These are phyloP conservation scores for Columba janthina DNA, from an alignment of 2,113 vertebrate genomes.

Conservation along the genomic window DNA sequence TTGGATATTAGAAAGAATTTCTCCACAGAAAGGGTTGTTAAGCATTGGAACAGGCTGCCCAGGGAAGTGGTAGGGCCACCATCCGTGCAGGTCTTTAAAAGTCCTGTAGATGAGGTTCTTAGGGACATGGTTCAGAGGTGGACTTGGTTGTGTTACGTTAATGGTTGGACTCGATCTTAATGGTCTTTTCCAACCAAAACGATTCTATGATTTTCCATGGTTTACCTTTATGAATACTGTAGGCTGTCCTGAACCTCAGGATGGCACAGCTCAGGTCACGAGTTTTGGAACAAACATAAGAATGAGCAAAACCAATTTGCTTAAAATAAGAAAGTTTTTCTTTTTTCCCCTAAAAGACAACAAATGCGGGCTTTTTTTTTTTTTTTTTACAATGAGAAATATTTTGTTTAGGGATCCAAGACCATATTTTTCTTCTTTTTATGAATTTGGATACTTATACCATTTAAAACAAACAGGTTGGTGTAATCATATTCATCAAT, in stretches of 20 bases:
- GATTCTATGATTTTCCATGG: not conserved
- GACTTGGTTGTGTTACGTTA: too few relatives aligned
- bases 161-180: too few relatives aligned
- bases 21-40: too few relatives aligned
- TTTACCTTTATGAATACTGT: constrained; percentile 20
- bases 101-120: too few relatives aligned
- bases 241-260: constrained; percentile 8
- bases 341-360: not conserved
- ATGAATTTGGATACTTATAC: not conserved
- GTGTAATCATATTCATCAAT: not conserved
- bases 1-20: too few relatives aligned
- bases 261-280: not conserved
- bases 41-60: too few relatives aligned
- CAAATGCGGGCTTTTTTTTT: not conserved
- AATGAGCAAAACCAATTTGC: not conserved
- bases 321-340: not conserved
- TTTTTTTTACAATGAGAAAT: not conserved
- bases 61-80: too few relatives aligned
- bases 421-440: not conserved
- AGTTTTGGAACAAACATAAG: constrained; percentile 11
- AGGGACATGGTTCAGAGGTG: too few relatives aligned
- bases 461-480: not conserved
- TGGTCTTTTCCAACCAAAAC: too few relatives aligned
- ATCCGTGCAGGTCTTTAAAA: too few relatives aligned
- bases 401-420: not conserved